Evolutionary conservation across 2,888 invertebrate genomes (phyloP), one percentile per base, ranked within the genome.

Genomic region (Xestia ashworthii): DNA sequence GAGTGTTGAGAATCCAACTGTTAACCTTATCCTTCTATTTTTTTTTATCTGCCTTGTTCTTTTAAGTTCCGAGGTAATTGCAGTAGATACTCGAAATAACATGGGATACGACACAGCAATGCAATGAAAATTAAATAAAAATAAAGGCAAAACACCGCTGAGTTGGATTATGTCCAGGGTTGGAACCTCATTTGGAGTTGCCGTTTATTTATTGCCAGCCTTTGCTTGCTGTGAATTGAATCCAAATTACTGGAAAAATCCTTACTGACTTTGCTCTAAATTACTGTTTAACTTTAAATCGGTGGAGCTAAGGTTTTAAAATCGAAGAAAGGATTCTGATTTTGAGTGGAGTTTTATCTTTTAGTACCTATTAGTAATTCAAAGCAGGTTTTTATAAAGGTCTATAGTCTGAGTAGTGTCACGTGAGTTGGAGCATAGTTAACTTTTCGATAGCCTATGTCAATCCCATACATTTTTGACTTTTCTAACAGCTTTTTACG

Each of bases 151-250:
- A 71, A 84, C 89, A 90, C 90, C 87, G 91, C 90, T 90, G 90
- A 93, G 92, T 95, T 95, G 95, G 95, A 95, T 94, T 94, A 95
- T 93, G 93, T 95, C 95, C 95, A 95, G 90, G 88, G 85, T 85
- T 90, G 92, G 90, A 90, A 93, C 94, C 94, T 94, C 94, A 93
- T 94, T 95, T 94, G 91, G 90, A 94, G 91, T 93, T 95, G 94
- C 93, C 93, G 90, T 94, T 94, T 95, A 95, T 95, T 95, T 95
- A 95, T 94, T 92, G 92, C 93, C 87, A 84, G 90, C 92, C 90
- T 92, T 93, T 89, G 93, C 91, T 91, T 90, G 90, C 92, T 93
- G 93, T 90, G 94, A 94, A 95, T 95, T 94, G 95, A 95, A 95
- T 95, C 92, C 92, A 94, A 95, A 95, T 94, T 93, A 93, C 93